Evolutionary conservation across 30 jellyfish, hydroid and myxozoan genomes (phyloP), one percentile per base, ranked within the genome.

Genomic region (Aurelia sp.): DNA sequence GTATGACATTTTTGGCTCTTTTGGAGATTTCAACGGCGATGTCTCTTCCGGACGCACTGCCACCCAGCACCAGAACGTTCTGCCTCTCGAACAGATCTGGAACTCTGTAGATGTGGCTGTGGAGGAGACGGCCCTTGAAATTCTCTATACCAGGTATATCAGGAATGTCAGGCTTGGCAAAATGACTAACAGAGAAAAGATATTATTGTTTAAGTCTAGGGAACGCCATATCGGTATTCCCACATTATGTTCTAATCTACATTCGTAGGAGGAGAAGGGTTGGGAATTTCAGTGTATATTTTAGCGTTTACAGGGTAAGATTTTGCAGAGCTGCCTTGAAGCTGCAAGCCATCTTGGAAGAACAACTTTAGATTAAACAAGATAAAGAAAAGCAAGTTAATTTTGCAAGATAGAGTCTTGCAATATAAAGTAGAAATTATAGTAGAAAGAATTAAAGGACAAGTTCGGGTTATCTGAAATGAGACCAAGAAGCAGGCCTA

Each of bases 31-130:
- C 96, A 33, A 85, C 64, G 22, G 94, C 84, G 52, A 92, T 92
- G 73, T 92, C 98, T 59, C 85, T 79, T 8, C 95, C 98, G 18
- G 98, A 92, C 12, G 98, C 76, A 22, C 95, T 82, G 62, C 88
- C 94, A 33, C 98, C 98, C 11, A 86, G 85, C 35, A 92, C 91
- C 41, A 86, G 20, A 11, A 86, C 92, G 11, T 68, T 78, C 79
- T 72, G 81, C 23, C 62, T 85, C 44, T 30, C 35, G 71, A 52
- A 86, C 21, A 66, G 71, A 15, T 73, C 91, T 15, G 96, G 95
- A 21, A 62, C 71, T 70, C 96, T 50, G 78, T 92, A 92, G 75
- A 76, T 71, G 33, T 81, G 94, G 69, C 98, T 92, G 86, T 92
- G 98, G 12, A 86, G 71, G 30, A 64, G 57, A 5, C 72, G 50